Base-by-base conservation (phyloP, 2,797 vertebrate genomes). In the Sebastes taczanowskii region DNA sequence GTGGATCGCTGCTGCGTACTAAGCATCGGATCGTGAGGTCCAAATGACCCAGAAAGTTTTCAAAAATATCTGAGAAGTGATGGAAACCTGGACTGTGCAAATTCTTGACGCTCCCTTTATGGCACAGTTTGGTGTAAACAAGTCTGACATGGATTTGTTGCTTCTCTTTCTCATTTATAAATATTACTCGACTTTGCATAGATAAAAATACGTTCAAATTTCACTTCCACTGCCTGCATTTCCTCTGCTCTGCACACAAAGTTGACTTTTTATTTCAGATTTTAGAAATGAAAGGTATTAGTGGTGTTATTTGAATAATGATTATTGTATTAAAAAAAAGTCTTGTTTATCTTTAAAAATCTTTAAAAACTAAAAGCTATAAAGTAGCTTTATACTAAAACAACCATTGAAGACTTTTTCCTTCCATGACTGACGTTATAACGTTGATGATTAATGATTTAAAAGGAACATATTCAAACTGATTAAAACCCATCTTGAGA, bases 31-130 rank as follows among this genome's bases (percentile, higher is more conserved):
- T 58, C 10, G 7, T 23, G 13, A 7, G 34, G 74, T 77, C 81
- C 77, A 86, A 82, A 70, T 86, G 71, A 82, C 25, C 46, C 38
- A 78, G 61, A 86, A 83, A n/a, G 59, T 74, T 61, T 55, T 60
- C 9, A 52, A 55, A 60, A 69, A 7, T 34, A 55, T 67, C 27
- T 53, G 9, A 2, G 61, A 56, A 73, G 32, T 58, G 16, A 74
- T 65, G 52, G 78, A 82, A 86, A 81, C 23, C 32, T 55, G 11
- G 64, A 22, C 23, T 29, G 18, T 16, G 4, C 6, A 32, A 22
- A 59, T 62, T 63, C 75, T 68, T 30, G 7, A 55, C 27, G 46
- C 11, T 46, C n/a, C 59, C 11, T 52, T 52, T 7, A n/a, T 79
- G 82, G 66, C 35, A 74, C 49, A 56, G 6, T 55, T 82, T 69